phyloP scores from a whole-genome alignment of 2,888 invertebrate species.

The Agrotis ipsilon region DNA sequence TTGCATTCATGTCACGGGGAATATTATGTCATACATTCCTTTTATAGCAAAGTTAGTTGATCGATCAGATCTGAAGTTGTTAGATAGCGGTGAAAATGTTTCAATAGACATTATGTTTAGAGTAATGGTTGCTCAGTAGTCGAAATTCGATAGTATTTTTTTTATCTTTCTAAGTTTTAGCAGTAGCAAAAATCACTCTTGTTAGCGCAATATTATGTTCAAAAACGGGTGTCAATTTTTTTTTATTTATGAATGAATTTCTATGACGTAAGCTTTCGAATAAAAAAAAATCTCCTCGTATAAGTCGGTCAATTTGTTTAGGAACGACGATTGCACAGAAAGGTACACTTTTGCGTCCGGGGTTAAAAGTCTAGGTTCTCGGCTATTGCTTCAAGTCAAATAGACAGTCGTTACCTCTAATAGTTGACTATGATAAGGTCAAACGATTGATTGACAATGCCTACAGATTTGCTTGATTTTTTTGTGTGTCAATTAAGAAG shows the following conservation, averaged over 20 bases:
- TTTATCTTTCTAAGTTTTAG: too few species aligned
- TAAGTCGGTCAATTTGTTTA: too few species aligned
- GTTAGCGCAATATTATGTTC: too few species aligned
- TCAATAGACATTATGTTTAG: neutral
- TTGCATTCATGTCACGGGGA: conserved; percentile 44
- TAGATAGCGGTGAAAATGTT: neutral
- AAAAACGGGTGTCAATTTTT: too few species aligned
- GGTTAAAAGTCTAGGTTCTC: neutral
- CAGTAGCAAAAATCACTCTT: too few species aligned
- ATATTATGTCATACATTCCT: conserved; percentile 51
- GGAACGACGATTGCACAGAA: too few species aligned
- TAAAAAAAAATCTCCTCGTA: too few species aligned
- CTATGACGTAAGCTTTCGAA: too few species aligned
- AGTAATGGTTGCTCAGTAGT: neutral
- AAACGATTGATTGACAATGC: conserved; percentile 25
- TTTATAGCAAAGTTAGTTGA: conserved; percentile 47
- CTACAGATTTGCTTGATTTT: conserved; percentile 18
- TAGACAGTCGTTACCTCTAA: neutral
- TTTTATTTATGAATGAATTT: too few species aligned
- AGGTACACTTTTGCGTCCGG: neutral
- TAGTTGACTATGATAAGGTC: conserved; percentile 5
- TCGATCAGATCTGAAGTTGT: conserved; percentile 33
- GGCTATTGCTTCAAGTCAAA: neutral
- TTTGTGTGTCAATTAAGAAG: conserved; percentile 17
- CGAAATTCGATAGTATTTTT: neutral